Evolutionary conservation across 2,113 vertebrate species (phyloP).

Genomic region (Dicaeum eximium): DNA sequence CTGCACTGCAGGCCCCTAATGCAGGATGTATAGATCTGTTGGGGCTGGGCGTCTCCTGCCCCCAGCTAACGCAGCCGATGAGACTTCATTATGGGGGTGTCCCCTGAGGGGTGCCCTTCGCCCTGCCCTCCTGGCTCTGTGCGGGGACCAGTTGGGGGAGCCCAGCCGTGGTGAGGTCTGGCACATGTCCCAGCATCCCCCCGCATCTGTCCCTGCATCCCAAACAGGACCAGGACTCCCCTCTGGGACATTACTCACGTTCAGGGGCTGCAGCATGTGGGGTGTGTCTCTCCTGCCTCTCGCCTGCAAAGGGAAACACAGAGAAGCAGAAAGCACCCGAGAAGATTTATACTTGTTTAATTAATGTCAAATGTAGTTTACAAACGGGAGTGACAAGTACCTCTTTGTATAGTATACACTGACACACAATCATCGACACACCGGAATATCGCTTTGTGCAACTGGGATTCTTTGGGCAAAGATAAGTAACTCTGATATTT

Average conservation of each 20-base stretch:
- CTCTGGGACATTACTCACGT: not conserved
- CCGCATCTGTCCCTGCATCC: not conserved
- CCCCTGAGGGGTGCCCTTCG: not conserved
- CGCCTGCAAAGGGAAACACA: not conserved
- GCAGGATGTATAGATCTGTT: slow-evolving; percentile 74
- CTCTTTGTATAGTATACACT: slow-evolving; percentile 92
- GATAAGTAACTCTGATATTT: slow-evolving; percentile 41
- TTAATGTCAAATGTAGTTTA: slow-evolving; percentile 96
- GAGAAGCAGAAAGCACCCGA: not conserved
- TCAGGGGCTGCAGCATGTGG: not conserved
- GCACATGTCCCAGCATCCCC: not conserved
- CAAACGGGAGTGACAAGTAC: slow-evolving; percentile 93
- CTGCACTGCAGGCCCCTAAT: slow-evolving; percentile 61
- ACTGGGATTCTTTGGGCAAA: slow-evolving; percentile 77
- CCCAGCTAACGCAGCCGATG: slow-evolving; percentile 18
- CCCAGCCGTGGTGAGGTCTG: not conserved
- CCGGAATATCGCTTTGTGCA: slow-evolving; percentile 76
- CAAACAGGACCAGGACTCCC: not conserved
- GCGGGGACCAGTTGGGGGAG: not conserved
- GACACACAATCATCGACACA: slow-evolving; percentile 89
- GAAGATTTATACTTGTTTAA: slow-evolving; percentile 88
- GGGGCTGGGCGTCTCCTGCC: slow-evolving; percentile 55
- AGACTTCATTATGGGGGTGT: slow-evolving; percentile 49
- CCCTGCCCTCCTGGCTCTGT: not conserved
- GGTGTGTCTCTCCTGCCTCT: not conserved